Conservation (phyloP, 2,888 invertebrate species). For the Conistra vaccinii region DNA sequence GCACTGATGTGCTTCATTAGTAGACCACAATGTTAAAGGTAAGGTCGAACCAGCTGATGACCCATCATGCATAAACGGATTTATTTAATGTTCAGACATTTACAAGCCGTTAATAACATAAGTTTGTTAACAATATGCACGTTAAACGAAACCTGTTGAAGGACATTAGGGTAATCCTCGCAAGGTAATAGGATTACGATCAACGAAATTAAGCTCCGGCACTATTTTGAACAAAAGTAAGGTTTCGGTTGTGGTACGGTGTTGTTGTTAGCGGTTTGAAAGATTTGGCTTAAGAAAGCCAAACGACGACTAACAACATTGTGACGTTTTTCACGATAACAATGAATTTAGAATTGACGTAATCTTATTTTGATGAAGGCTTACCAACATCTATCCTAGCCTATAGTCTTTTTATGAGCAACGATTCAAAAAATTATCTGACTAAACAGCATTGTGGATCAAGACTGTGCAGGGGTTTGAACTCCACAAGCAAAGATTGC, state of each 20-base stretch:
- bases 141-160: slow-evolving; percentile 58
- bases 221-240: slow-evolving; percentile 63
- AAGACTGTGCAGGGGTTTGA: neutral
- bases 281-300: slow-evolving; percentile 1
- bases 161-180: slow-evolving; percentile 50
- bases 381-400: neutral
- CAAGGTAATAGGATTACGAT: slow-evolving; percentile 61
- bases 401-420: neutral
- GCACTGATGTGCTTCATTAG: neutral
- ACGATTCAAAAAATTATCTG: neutral
- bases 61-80: slow-evolving; percentile 25
- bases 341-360: neutral
- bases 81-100: slow-evolving; percentile 17
- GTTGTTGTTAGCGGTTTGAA: neutral
- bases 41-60: neutral
- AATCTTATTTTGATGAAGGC: neutral
- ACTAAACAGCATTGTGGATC: neutral
- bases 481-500: neutral
- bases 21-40: slow-evolving; percentile 5
- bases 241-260: slow-evolving; percentile 59
- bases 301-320: no score
- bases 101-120: slow-evolving; percentile 53
- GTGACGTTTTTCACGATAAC: neutral
- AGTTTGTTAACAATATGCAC: slow-evolving; percentile 53
- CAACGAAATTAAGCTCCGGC: slow-evolving; percentile 49